phyloP scores from a whole-genome alignment of 2,888 invertebrate species.

The Phalera bucephala region DNA sequence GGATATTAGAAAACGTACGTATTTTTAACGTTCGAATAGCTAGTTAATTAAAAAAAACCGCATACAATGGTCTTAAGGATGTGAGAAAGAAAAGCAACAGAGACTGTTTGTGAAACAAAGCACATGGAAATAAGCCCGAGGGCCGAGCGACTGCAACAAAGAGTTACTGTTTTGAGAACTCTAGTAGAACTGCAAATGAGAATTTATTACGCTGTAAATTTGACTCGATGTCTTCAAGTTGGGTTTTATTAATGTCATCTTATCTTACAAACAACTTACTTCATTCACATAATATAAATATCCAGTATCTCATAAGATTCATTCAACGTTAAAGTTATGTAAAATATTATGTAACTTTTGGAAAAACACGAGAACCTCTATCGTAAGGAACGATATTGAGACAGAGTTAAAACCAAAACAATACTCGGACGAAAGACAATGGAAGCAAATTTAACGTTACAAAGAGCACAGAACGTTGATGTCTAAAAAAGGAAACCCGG shows the following conservation, averaged over 20 bases:
- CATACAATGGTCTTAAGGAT: constrained; percentile 48
- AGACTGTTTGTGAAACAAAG: constrained; percentile 40
- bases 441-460: constrained; percentile 15
- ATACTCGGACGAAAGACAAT: constrained; percentile 20
- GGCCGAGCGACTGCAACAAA: constrained; percentile 13
- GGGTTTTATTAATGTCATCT: not conserved
- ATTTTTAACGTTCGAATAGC: constrained; percentile 35
- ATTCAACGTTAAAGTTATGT: not conserved
- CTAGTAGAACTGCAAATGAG: constrained; percentile 21
- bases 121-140: constrained; percentile 10
- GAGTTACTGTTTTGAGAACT: constrained; percentile 18
- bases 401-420: constrained; percentile 7
- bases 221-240: too few species aligned
- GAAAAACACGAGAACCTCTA: not conserved
- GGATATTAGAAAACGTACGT: constrained; percentile 34
- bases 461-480: constrained; percentile 16
- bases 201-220: constrained; percentile 16
- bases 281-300: constrained; percentile 14
- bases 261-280: constrained; percentile 22
- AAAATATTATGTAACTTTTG: not conserved
- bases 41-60: constrained; percentile 35
- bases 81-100: constrained; percentile 47
- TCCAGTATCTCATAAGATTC: constrained; percentile 1
- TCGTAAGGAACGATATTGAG: not conserved
- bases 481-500: constrained; percentile 40